Percentiles rank a stretch among this genome's conserved stretches.
These are phyloP conservation scores for Xiphydria camelus DNA, from an alignment of 2,888 invertebrate genomes.

Conservation along the genomic window DNA sequence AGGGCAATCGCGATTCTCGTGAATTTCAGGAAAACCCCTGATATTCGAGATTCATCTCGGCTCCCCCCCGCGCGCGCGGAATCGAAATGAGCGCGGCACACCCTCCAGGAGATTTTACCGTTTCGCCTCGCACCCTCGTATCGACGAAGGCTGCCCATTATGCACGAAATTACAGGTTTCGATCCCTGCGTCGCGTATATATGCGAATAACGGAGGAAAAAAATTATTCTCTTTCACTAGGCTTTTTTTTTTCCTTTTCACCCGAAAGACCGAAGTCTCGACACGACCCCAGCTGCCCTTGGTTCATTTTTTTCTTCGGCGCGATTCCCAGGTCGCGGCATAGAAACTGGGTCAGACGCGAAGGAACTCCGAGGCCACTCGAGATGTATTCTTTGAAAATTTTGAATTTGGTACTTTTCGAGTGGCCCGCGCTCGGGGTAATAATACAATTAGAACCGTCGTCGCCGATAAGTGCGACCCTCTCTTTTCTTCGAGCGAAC, in stretches of 20 bases:
- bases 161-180: conserved; percentile 51
- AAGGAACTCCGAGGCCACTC: conserved; percentile 14
- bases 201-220: conserved; percentile 19
- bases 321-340: conserved; percentile 15
- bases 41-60: conserved; percentile 29
- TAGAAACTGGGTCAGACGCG: conserved; percentile 22
- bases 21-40: conserved; percentile 20
- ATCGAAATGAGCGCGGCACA: conserved; percentile 10
- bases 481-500: too few species aligned
- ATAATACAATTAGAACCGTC: too few species aligned
- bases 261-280: not conserved
- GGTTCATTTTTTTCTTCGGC: conserved; percentile 7
- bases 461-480: too few species aligned
- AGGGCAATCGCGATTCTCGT: conserved; percentile 20
- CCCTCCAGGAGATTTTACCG: too few species aligned
- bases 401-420: too few species aligned
- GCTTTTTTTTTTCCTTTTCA: not conserved
- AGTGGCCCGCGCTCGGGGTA: too few species aligned
- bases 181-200: conserved; percentile 28
- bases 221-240: too few species aligned
- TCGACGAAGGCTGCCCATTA: conserved; percentile 33
- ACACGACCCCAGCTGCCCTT: conserved; percentile 2
- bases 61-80: conserved; percentile 6
- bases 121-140: too few species aligned
- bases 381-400: too few species aligned